Base-by-base conservation (phyloP, 2,113 vertebrate genomes). In the Ancistrus triradiatus region DNA sequence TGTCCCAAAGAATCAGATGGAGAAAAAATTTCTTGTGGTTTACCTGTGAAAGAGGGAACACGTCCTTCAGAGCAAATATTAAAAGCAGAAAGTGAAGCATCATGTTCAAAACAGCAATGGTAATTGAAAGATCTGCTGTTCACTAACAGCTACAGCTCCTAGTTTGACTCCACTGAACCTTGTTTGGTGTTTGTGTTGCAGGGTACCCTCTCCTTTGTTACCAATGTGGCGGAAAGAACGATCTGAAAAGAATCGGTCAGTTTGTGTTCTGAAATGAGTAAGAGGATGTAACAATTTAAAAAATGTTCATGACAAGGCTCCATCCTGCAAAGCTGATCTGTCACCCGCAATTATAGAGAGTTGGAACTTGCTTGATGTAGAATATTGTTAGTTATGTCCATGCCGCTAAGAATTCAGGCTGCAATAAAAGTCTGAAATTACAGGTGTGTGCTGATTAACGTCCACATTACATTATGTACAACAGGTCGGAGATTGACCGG, bases 211-310 rank as follows among this genome's bases (percentile, higher is more conserved):
- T 37, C 74, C 76, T 35, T 71, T 77, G 25, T 59, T 69, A 13
- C 56, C 72, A 15, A 70, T 67, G 57, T 90, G 88, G 87, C 82
- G 68, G 66, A 64, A 65, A 25, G 69, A 83, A 10, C 69, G 50
- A 18, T 63, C 9, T 17, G 84, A 84, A 57, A 77, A 81, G 57
- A 77, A 76, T 75, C 79, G 86, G 88, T 89, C 6, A 76, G 73
- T 48, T 14, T 15, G 1, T 68, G 11, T 33, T 24, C 6, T 42
- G 11, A n/a, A n/a, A n/a, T n/a, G n/a, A n/a, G n/a, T n/a, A n/a
- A n/a, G n/a, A n/a, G n/a, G n/a, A n/a, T n/a, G n/a, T n/a, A n/a
- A n/a, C n/a, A n/a, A n/a, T n/a, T n/a, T n/a, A n/a, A n/a, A n/a
- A n/a, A n/a, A n/a, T n/a, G n/a, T n/a, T n/a, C n/a, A n/a, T n/a